Evolutionary conservation across 2,888 invertebrate genomes (phyloP), one percentile per base, ranked within the genome.

Genomic region (Nasonovia ribisnigri): DNA sequence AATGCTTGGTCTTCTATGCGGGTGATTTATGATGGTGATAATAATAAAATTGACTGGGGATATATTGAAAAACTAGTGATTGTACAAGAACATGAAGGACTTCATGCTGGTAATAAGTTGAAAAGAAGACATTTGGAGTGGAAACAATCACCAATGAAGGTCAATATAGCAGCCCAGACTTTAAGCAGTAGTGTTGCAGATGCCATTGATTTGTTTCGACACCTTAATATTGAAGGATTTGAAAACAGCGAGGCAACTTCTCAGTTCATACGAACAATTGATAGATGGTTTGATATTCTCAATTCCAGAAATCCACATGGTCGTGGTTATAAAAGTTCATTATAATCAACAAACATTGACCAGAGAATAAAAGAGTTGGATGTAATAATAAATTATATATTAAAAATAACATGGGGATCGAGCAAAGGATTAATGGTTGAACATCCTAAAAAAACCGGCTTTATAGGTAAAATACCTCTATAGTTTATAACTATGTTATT

Each of bases 151-250:
- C 60, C 89, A 48, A 88, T 88, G 88, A 88, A 88, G 6, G 88
- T 88, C 2, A 88, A 88, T 54, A 90, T 90, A 26, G 90, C 67
- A 26, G 90, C 90, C 46, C 67, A 90, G 8, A 90, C 90, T 26
- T n/a, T 90, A 46, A 90, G 90, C 29, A 29, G 20, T 0, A 90
- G 67, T 67, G 67, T 90, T 16, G 90, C 90, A n/a, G 46, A 90
- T 90, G 11, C 90, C 2, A 90, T 67, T 20, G 77, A 77, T 20
- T 90, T 77, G 36, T 90, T 48, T 77, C 4, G 46, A 4, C 4
- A 24, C 20, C 26, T 77, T 5, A 77, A 90, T 16, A 90, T 67
- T 0, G 77, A 90, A 67, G 90, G 26, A 48, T 36, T 90, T 48
- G 90, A 77, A 48, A 13, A 90, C 24, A 77, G 67, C 36, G n/a